Conservation (phyloP, 1,140 invertebrate species). For the Macrocentrus cingulum region DNA sequence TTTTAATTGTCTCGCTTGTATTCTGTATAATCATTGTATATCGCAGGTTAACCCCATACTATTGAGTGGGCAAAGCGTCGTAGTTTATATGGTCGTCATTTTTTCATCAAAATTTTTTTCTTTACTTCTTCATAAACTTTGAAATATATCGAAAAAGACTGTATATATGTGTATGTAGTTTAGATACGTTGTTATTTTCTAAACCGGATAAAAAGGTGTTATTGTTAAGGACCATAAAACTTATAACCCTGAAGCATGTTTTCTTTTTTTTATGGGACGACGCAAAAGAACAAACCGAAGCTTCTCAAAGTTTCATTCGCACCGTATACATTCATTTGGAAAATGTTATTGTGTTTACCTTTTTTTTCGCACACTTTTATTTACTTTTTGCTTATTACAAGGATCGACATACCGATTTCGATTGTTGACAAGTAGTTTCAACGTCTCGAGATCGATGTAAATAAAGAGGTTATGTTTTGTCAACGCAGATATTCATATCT, state of each 20-base stretch:
- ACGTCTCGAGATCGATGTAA: slow-evolving; percentile 41
- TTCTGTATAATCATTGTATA: slow-evolving; percentile 37
- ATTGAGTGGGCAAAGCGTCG: slow-evolving; percentile 20
- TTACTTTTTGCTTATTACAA: slow-evolving; percentile 40
- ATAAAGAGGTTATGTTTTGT: slow-evolving; percentile 57
- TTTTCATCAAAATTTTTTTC: slow-evolving; percentile 1
- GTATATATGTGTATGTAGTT: background rate
- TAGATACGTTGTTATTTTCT: no score
- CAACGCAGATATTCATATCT: slow-evolving; percentile 50
- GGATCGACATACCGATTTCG: slow-evolving; percentile 43
- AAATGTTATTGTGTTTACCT: slow-evolving; percentile 20
- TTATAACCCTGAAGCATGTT: background rate
- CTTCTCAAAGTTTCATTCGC: slow-evolving; percentile 57
- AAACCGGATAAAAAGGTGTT: no score
- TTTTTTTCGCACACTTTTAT: slow-evolving; percentile 18
- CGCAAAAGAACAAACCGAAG: slow-evolving; percentile 50
- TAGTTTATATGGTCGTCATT: background rate
- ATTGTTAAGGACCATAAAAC: no score
- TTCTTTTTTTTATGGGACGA: slow-evolving; percentile 22
- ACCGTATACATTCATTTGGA: slow-evolving; percentile 53
- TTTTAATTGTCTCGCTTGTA: slow-evolving; percentile 47
- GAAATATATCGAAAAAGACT: background rate
- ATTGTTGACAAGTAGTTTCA: slow-evolving; percentile 35
- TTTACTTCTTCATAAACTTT: background rate
- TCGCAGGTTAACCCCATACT: slow-evolving; percentile 29